Evolutionary conservation across 2,113 vertebrate species (phyloP), one percentile per base, ranked within the genome.

Genomic region (Prionailurus bengalensis): DNA sequence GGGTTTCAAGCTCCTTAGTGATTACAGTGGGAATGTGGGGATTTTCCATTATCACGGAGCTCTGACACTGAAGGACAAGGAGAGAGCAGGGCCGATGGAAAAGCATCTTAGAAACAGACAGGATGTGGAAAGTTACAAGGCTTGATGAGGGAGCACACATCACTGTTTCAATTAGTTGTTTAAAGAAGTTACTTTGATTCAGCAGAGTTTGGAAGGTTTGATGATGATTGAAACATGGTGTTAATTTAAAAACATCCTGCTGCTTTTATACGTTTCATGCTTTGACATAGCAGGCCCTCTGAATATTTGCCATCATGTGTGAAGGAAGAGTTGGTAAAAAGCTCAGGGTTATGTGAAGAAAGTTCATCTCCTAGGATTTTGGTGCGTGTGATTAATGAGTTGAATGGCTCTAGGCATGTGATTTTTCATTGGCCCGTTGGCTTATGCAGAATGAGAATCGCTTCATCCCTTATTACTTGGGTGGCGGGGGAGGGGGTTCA

Each of bases 231-330:
- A 45, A 73, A 31, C 78, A 80, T 53, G 6, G 10, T 87, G 3
- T 25, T 89, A 31, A 3, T 68, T 78, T 29, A 31, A 58, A 71
- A 42, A 29, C 39, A 12, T 14, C 2, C 0, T 19, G 33, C 23
- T 10, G 42, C 1, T 53, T 19, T 42, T 36, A 3, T 33, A 0
- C 21, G 16, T 4, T 11, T 58, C 7, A 0, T 9, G 31, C 19
- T 3, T 70, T 23, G 7, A 1, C 63, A 6, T 0, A 12, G 61
- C 82, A 36, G 25, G 19, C 33, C 5, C 71, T n/a, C 39, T 17
- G 39, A 48, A 1, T 27, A 1, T 21, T 51, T 16, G 63, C 33
- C 33, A 0, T n/a, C 9, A 4, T 1, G 4, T 8, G 5, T 3
- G 53, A 84, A 85, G 61, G 4, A n/a, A 31, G 48, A 15, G 13